Percentiles rank a stretch among this genome's conserved stretches.
These are phyloP conservation scores for Aphaenogaster ashmeadi DNA, from an alignment of 1,140 invertebrate genomes.

Conservation along the genomic window DNA sequence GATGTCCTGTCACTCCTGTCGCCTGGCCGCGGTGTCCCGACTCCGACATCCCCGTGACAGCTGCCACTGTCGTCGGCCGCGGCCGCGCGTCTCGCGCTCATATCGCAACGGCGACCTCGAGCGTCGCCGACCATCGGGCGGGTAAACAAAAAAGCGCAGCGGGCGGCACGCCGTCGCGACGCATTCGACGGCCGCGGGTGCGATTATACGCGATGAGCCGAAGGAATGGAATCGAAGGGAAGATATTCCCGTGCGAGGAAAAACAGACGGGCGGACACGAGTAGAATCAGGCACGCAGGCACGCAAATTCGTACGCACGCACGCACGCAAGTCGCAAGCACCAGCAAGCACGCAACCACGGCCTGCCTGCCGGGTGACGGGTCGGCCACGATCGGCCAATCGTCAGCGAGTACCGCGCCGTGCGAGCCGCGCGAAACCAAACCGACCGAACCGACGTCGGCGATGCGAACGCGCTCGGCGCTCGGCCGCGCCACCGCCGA, in stretches of 20 bases:
- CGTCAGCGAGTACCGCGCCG: constrained; percentile 6
- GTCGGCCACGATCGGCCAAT: constrained; percentile 52
- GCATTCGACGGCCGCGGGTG: background rate
- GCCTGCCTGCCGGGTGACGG: constrained; percentile 41
- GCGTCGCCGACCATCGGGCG: background rate
- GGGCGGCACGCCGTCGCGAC: background rate
- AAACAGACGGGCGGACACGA: background rate
- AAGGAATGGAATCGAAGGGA: background rate
- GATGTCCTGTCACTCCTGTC: constrained; percentile 54
- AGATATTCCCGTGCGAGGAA: background rate
- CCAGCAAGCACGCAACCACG: background rate
- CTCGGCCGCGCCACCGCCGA: constrained; percentile 66
- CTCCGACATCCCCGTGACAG: constrained; percentile 76
- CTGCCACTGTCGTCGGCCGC: constrained; percentile 62
- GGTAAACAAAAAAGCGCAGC: constrained; percentile 15
- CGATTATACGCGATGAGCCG: background rate
- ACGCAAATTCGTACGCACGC: background rate
- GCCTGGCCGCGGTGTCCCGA: constrained; percentile 47
- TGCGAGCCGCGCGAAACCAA: constrained; percentile 73
- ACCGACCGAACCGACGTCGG: constrained; percentile 63
- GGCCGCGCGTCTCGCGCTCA: constrained; percentile 51
- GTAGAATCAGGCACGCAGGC: too few species aligned
- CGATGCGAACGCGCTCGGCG: constrained; percentile 66
- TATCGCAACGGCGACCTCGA: constrained; percentile 34
- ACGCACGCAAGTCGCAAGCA: background rate